A percentile compares a stretch with the other conserved stretches of the same genome.
Evolutionary conservation across 2,113 vertebrate species (phyloP).

Genomic region (Lepus timidus): DNA sequence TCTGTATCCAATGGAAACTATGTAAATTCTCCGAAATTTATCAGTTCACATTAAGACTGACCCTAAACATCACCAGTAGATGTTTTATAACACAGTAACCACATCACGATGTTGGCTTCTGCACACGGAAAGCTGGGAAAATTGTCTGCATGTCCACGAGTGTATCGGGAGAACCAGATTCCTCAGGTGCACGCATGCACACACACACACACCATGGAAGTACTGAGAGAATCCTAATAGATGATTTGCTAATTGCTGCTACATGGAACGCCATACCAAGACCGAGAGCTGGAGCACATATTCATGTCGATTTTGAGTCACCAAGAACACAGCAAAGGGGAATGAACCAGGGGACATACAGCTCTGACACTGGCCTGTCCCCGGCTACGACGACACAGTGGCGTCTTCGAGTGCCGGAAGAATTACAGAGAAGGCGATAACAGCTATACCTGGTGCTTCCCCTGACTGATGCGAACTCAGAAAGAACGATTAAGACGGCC

Average conservation of each 20-base stretch:
- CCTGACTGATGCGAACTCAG: constrained; percentile 77
- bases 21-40: neutral
- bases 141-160: neutral
- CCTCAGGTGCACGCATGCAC: neutral
- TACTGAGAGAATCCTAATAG: neutral
- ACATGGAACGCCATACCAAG: rapidly evolving
- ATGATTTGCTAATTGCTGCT: neutral
- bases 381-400: neutral
- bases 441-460: constrained; percentile 27
- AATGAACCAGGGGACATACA: neutral
- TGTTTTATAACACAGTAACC: neutral
- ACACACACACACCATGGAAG: neutral
- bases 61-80: neutral
- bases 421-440: constrained; percentile 59
- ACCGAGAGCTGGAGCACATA: neutral
- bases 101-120: neutral
- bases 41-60: neutral
- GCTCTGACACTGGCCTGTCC: constrained; percentile 36
- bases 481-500: constrained; percentile 63
- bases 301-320: neutral
- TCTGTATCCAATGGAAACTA: neutral
- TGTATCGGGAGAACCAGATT: neutral
- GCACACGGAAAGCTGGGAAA: neutral
- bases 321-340: neutral
- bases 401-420: constrained; percentile 41